Evolutionary conservation across 2,888 invertebrate species (phyloP), one percentile per base, ranked within the genome.

Genomic region (Apamea epomidion): DNA sequence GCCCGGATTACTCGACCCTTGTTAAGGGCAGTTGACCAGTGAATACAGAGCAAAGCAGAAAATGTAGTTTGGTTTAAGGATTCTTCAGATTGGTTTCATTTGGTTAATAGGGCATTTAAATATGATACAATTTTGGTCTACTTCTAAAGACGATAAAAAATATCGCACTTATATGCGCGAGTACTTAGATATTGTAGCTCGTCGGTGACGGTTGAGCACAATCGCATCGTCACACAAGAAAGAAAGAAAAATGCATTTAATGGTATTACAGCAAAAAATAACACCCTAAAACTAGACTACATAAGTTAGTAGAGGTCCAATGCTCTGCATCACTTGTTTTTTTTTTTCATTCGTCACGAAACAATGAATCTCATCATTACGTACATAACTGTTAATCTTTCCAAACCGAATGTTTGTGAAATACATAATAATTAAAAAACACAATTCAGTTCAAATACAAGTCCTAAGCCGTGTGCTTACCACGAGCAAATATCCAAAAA

Each of bases 1-100:
- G 71, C 58, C 58, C 76, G 74, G 81, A 85, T 88, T 86, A 86
- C 60, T 71, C 62, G 75, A 86, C 87, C 86, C 77, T 88, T 81
- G 70, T 74, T 87, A 82, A 76, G n/a, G 82, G 8, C 37, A 64
- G 54, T 71, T 74, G 68, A 74, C 79, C 78, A 84, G 62, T 69
- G 29, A 70, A 81, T 29, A 69, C 65, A 73, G 64, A 81, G 51
- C 70, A 51, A 74, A 69, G 75, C 78, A 68, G 29, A 75, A 67
- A 76, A 67, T 62, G 37, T 75, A 77, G 29, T n/a, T 1, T 25
- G 32, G n/a, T 69, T 64, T 48, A 18, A 82, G n/a, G 45, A 37
- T 25, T 2, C 37, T 48, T 48, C 18, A 69, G 45, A 69, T 48
- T 18, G 16, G 18, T 25, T 25, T 12, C 42, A 64, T 70, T 71